These are phyloP conservation scores for Actinostola sp. DNA, from an alignment of 92 coral and sea anemone genomes.

Conservation along the genomic window DNA sequence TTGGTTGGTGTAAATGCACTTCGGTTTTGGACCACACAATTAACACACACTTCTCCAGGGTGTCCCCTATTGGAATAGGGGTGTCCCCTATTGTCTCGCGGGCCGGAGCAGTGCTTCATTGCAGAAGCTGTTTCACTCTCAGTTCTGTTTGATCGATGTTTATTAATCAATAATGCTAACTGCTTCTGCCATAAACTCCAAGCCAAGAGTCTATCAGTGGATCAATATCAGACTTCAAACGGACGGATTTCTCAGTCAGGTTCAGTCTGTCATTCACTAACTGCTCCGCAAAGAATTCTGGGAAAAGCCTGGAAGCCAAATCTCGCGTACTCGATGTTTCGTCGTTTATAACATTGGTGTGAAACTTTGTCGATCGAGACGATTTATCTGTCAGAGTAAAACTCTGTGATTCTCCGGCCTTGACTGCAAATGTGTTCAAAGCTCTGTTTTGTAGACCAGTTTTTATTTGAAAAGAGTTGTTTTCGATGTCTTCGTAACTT, in stretches of 20 bases:
- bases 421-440: background rate
- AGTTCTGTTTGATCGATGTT: too few species aligned
- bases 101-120: too few species aligned
- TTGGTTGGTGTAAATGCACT: too few species aligned
- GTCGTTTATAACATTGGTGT: background rate
- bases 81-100: too few species aligned
- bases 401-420: background rate
- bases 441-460: background rate
- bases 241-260: background rate
- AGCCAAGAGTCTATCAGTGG: conserved; percentile 23
- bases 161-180: too few species aligned
- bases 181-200: conserved; percentile 27
- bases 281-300: conserved; percentile 35
- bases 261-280: background rate
- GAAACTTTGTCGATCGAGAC: conserved; percentile 4
- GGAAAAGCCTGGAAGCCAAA: conserved; percentile 32
- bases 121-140: too few species aligned
- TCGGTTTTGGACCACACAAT: too few species aligned
- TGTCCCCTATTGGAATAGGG: too few species aligned
- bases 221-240: conserved; percentile 6
- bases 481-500: background rate
- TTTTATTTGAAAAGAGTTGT: background rate
- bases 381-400: background rate
- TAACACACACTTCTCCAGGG: too few species aligned
- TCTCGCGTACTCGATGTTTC: conserved; percentile 21